Evolutionary conservation across 2,113 vertebrate species (phyloP), one percentile per base, ranked within the genome.

Genomic region (Bubo blakistoni): DNA sequence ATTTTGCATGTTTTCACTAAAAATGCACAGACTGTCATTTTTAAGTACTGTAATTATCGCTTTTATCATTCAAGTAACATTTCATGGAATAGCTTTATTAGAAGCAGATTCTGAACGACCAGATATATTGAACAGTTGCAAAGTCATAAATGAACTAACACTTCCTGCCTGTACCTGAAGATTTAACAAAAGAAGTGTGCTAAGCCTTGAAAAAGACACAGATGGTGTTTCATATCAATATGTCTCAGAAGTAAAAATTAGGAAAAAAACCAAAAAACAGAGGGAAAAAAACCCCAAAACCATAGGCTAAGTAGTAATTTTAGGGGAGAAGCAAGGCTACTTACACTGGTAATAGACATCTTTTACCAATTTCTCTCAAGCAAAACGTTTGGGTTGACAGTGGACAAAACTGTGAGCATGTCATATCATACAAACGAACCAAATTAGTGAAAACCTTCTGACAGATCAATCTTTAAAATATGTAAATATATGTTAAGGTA

Each of bases 1-100:
- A 97, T 96, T 92, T 97, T 97, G 66, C 47, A 92, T 95, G 70
- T 89, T 96, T 97, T 96, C 86, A 88, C 84, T 94, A 89, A 96
- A 91, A 94, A 95, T 36, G 52, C 57, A 97, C 21, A 73, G 84
- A 76, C 81, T 94, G 65, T 94, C 67, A 95, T 95, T 97, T 98
- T 94, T 42, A 94, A 96, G 79, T 90, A 92, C 62, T 83, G 36
- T 96, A 97, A 97, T 97, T 97, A 97, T 71, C 92, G 92, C 87
- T 97, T 96, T 67, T 88, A 80, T 52, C n/a, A 67, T 88, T 88
- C 44, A 92, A 67, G 36, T 49, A 89, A 86, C 3, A 8, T 72
- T 95, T 88, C 74, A 90, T 19, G 12, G 11, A 81, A 97, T 96
- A 79, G 72, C 80, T 88, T 89, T 34, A 59, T 55, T 84, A 90